Base-by-base conservation (phyloP, 2,113 vertebrate genomes). In the Oreotrochilus melanogaster region DNA sequence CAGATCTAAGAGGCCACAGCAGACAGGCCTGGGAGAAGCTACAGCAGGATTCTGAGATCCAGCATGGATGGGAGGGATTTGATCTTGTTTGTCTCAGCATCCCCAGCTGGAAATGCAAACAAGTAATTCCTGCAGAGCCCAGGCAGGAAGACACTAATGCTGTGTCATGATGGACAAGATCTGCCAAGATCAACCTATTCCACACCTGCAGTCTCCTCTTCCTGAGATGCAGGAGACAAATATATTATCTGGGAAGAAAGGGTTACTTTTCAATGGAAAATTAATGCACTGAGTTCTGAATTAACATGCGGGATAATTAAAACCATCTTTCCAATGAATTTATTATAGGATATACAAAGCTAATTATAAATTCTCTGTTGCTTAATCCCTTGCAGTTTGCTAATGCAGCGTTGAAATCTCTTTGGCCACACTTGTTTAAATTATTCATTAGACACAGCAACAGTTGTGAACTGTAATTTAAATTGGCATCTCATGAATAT, bases 381-480 rank as follows among this genome's bases (percentile, higher is more conserved):
- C 97, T 96, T 92, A 97, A 97, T 98, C 97, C 97, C 78, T 97
- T 97, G 97, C 97, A 97, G 97, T 98, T 97, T 98, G 97, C 98
- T 98, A 98, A 98, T 97, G 97, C 89, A 89, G 98, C 96, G 95
- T 97, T 98, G 98, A 98, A 98, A 98, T 98, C 98, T 98, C 98
- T 98, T 98, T 97, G 98, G 98, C 98, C 97, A 98, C 97, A 97
- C 97, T 98, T 94, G 72, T 98, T 98, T 98, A 97, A 98, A 98
- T 98, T 98, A 98, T 98, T 98, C 98, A 98, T 97, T 97, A 97
- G 97, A 96, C 97, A 96, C 89, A 94, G 98, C 98, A 98, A 98
- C 98, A 98, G 98, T 98, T 98, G 98, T 98, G 98, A 98, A 98
- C 98, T 98, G 98, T 98, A 98, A 98, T 98, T 98, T 98, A 98